A percentile compares a stretch with the other conserved stretches of the same genome.
Conservation (phyloP, 2,888 invertebrate species). For the Polylopha cassiicola region DNA sequence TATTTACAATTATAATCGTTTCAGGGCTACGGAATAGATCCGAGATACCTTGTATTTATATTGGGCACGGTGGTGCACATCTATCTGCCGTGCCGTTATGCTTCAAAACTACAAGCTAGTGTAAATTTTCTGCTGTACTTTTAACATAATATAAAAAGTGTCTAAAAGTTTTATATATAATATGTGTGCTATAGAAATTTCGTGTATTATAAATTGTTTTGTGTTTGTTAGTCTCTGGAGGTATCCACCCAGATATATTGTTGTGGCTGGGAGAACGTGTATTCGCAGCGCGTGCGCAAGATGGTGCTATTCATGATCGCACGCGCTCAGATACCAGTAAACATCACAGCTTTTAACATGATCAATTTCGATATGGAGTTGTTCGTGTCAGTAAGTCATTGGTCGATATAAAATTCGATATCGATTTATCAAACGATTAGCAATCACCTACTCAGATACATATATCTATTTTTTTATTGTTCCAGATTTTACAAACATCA, state of each 20-base stretch:
- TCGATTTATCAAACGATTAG: neutral
- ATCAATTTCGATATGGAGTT: constrained; percentile 50
- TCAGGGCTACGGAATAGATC: constrained; percentile 44
- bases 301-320: constrained; percentile 45
- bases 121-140: constrained; percentile 30
- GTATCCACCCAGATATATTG: constrained; percentile 43
- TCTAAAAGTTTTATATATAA: neutral
- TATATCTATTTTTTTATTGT: constrained; percentile 24
- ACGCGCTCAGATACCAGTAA: constrained; percentile 37
- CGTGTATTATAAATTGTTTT: constrained; percentile 4
- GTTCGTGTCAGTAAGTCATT: constrained; percentile 45
- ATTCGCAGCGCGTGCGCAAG: constrained; percentile 29
- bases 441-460: neutral
- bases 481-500: constrained; percentile 49
- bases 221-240: constrained; percentile 34
- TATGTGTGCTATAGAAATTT: neutral
- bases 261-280: constrained; percentile 47
- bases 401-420: no score
- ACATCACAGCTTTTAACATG: constrained; percentile 45
- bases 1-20: constrained; percentile 5
- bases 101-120: constrained; percentile 43
- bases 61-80: constrained; percentile 42
- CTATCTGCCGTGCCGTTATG: constrained; percentile 51
- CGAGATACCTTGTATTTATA: constrained; percentile 45
- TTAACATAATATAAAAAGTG: neutral